phyloP scores from a whole-genome alignment of 1,140 invertebrate genomes.

The Lysiphlebus fabarum region DNA sequence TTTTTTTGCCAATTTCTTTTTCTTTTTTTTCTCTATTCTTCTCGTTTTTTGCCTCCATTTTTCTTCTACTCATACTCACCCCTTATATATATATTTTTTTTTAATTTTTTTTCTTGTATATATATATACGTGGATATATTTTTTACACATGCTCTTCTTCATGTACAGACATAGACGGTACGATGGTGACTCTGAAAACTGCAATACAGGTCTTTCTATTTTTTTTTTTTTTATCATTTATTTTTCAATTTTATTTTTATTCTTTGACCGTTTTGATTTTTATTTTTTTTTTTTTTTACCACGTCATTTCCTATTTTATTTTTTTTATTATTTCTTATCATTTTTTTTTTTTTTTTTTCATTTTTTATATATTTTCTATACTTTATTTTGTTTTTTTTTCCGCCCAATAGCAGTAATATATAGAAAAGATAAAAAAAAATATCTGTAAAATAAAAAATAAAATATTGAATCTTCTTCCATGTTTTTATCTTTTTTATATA shows the following conservation, averaged over 20 bases:
- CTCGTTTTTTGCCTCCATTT: constrained; percentile 18
- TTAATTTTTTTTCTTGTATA: constrained; percentile 9
- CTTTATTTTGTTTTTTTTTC: constrained; percentile 37
- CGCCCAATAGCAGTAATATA: constrained; percentile 36
- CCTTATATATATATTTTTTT: constrained; percentile 11
- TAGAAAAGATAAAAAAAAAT: constrained; percentile 7
- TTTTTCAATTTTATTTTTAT: constrained; percentile 27
- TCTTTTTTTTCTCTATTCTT: constrained; percentile 22
- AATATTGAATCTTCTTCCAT: constrained; percentile 7
- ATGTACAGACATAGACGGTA: constrained; percentile 12
- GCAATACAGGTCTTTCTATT: constrained; percentile 33
- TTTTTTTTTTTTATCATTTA: constrained; percentile 25
- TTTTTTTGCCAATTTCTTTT: constrained; percentile 29
- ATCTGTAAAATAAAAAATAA: too few relatives aligned
- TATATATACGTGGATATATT: too few relatives aligned
- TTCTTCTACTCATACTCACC: constrained; percentile 20
- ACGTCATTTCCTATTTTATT: constrained; percentile 29
- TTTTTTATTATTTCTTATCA: constrained; percentile 33
- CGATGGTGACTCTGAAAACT: constrained; percentile 25
- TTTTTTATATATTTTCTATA: constrained; percentile 27
- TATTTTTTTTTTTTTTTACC: constrained; percentile 12
- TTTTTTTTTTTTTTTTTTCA: constrained; percentile 32
- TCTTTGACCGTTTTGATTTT: constrained; percentile 11
- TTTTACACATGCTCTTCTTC: neutral
- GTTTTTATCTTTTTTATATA: constrained; percentile 12